Evolutionary conservation across 2,113 vertebrate genomes (phyloP).

Genomic region (Zosterops hypoxanthus): DNA sequence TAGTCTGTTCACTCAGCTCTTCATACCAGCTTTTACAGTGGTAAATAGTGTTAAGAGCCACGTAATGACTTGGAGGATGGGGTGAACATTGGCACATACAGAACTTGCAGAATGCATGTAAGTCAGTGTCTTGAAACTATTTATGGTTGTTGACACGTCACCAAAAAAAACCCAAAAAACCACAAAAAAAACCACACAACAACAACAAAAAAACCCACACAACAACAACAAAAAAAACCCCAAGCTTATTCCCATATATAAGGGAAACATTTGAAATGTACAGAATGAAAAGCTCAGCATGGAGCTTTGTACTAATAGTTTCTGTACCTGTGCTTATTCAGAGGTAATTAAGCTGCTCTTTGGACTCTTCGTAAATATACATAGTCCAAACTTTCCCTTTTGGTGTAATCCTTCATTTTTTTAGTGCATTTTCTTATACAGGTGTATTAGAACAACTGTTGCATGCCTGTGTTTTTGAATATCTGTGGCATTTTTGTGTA

Average conservation of each 20-base stretch:
- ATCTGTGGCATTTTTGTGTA: not conserved
- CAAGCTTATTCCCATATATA: no score
- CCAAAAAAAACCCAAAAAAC: not conserved
- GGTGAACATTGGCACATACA: not conserved
- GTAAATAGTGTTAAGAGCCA: not conserved
- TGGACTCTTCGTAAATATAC: not conserved
- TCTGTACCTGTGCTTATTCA: not conserved
- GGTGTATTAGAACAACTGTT: not conserved
- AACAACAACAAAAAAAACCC: no score
- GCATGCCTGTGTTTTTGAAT: not conserved
- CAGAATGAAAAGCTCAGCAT: not conserved
- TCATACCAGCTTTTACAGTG: not conserved
- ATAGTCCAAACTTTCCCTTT: not conserved
- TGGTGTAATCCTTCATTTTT: not conserved
- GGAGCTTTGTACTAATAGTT: not conserved
- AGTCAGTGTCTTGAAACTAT: not conserved
- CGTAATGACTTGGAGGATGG: fast-evolving
- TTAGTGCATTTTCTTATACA: not conserved
- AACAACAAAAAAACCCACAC: no score
- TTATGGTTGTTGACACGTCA: not conserved
- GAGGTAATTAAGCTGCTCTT: not conserved
- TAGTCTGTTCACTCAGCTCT: not conserved
- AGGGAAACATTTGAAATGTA: not conserved
- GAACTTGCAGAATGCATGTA: not conserved
- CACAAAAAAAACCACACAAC: no score